A percentile compares a stretch with the other conserved stretches of the same genome.
phyloP scores from a whole-genome alignment of 2,888 invertebrate species.

The Pristionchus fissidentatus region DNA sequence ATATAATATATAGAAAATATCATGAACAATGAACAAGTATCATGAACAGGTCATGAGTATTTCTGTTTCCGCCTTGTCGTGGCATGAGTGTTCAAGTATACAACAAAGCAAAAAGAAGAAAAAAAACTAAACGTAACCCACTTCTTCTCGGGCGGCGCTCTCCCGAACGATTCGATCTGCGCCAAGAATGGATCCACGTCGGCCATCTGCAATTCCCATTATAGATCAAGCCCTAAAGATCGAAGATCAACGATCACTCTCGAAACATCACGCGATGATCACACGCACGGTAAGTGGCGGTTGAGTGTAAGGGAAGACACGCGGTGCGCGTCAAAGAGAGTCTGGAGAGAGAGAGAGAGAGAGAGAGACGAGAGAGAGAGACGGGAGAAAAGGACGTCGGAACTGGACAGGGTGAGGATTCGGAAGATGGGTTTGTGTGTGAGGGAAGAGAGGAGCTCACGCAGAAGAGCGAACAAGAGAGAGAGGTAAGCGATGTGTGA shows the following conservation, averaged over 20 bases:
- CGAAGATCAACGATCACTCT: conserved; percentile 15
- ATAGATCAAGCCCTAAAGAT: neutral
- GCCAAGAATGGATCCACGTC: conserved; percentile 37
- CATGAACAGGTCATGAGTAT: too few species aligned
- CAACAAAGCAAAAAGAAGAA: conserved; percentile 10
- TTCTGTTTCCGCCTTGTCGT: too few species aligned
- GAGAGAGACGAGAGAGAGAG: neutral
- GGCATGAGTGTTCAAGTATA: too few species aligned
- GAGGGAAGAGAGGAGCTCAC: neutral
- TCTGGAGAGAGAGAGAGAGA: neutral
- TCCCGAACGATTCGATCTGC: conserved; percentile 46
- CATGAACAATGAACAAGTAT: too few species aligned
- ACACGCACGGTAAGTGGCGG: neutral
- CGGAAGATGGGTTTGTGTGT: conserved; percentile 40
- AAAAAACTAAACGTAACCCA: neutral
- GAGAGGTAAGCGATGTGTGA: too few species aligned
- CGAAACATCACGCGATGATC: neutral
- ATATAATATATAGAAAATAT: too few species aligned
- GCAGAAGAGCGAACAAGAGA: neutral
- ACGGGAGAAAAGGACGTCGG: neutral
- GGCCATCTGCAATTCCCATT: neutral
- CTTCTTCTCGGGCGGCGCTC: conserved; percentile 40
- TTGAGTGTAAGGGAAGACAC: neutral
- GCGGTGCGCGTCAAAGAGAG: neutral
- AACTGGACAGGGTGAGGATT: conserved; percentile 22